A percentile compares a stretch with the other conserved stretches of the same genome.
phyloP scores from a whole-genome alignment of 2,113 vertebrate species.

The Chionodraco myersi region DNA sequence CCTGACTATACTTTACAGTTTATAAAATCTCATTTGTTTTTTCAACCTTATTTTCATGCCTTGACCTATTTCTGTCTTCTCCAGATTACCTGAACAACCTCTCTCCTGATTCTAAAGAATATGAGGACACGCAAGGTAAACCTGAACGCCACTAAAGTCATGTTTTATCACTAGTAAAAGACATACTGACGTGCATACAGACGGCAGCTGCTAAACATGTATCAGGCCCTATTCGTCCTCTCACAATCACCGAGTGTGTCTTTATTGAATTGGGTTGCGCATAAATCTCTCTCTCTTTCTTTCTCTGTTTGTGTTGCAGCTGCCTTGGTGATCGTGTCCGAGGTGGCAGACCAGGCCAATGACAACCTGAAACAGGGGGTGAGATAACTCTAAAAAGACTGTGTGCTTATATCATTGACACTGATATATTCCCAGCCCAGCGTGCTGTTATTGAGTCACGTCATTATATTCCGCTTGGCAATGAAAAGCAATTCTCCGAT shows the following conservation, averaged over 20 bases:
- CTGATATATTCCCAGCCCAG: slow-evolving; percentile 29
- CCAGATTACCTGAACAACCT: slow-evolving; percentile 99
- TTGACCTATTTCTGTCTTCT: slow-evolving; percentile 39
- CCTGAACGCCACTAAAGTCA: too few species aligned
- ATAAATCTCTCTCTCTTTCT: slow-evolving; percentile 43
- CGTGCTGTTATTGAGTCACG: background rate
- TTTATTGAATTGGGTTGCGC: slow-evolving; percentile 12
- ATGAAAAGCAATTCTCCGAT: slow-evolving; percentile 47
- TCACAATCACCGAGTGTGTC: slow-evolving; percentile 25
- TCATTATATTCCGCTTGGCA: slow-evolving; percentile 35
- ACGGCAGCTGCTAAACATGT: slow-evolving; percentile 27
- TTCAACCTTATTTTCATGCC: background rate
- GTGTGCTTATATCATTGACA: slow-evolving; percentile 29
- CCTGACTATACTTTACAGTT: background rate
- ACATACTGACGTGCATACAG: background rate
- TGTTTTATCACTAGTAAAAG: background rate
- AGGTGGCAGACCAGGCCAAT: slow-evolving; percentile 91
- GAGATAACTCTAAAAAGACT: slow-evolving; percentile 72
- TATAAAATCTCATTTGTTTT: background rate
- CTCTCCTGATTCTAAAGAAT: slow-evolving; percentile 92
- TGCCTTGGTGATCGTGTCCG: slow-evolving; percentile 91
- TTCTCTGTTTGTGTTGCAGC: slow-evolving; percentile 82
- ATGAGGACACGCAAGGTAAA: slow-evolving; percentile 92
- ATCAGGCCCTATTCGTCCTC: slow-evolving; percentile 17
- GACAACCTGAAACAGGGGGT: slow-evolving; percentile 96